Evolutionary conservation across 2,113 vertebrate species (phyloP).

Genomic region (Takifugu flavidus): DNA sequence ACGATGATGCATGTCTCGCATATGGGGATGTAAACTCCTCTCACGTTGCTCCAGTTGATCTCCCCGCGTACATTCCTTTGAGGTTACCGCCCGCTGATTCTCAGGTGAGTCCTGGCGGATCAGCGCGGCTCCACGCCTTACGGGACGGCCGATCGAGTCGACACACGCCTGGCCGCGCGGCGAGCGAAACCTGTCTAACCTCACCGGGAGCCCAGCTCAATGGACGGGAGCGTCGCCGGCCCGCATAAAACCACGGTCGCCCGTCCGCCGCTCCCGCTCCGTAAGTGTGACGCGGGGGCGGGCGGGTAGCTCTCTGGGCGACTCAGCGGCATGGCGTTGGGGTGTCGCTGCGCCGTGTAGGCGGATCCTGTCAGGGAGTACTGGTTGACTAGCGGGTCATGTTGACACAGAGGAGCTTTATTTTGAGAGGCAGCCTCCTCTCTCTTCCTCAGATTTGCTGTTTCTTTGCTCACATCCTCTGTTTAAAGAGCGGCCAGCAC

Average conservation of each 20-base stretch:
- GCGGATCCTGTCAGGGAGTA: conserved; percentile 20
- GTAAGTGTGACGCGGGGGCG: background rate
- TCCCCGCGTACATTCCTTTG: background rate
- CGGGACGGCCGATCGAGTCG: conserved; percentile 37
- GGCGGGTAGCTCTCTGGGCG: background rate
- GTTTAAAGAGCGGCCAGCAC: conserved; percentile 22
- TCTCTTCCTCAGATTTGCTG: conserved; percentile 14
- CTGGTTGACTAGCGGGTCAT: conserved; percentile 22
- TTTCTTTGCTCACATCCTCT: conserved; percentile 23
- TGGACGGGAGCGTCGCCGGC: background rate
- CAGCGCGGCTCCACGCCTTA: background rate
- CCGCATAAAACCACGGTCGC: conserved; percentile 33
- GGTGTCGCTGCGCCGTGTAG: conserved; percentile 23
- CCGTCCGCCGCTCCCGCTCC: conserved; percentile 41
- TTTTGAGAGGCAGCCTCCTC: conserved; percentile 16
- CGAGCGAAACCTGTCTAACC: conserved; percentile 72
- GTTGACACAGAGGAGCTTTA: conserved; percentile 52
- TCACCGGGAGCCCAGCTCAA: conserved; percentile 45
- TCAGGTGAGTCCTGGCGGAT: background rate
- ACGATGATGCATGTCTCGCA: too few relatives aligned
- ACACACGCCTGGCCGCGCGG: conserved; percentile 45
- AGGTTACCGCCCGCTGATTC: background rate
- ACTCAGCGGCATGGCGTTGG: conserved; percentile 19
- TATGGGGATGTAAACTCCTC: too few relatives aligned
- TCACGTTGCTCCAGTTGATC: too few relatives aligned